These are phyloP conservation scores for Choloepus didactylus DNA, from an alignment of 2,797 vertebrate genomes.

Conservation along the genomic window DNA sequence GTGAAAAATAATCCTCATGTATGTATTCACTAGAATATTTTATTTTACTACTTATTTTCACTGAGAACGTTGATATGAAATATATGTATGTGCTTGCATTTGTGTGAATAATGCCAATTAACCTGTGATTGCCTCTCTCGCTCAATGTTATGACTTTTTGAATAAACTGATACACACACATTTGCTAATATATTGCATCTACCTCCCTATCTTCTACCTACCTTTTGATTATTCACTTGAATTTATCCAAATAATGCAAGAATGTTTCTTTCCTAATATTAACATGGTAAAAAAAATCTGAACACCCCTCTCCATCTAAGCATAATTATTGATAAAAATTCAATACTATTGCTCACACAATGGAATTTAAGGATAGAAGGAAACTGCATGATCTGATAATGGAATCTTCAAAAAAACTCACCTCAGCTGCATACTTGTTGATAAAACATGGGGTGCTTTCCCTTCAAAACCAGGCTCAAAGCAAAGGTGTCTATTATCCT, in stretches of 20 bases:
- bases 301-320: not conserved
- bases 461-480: not conserved
- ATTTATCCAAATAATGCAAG: not conserved
- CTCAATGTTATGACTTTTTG: not conserved
- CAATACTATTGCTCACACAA: not conserved
- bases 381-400: not conserved
- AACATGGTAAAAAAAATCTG: not conserved
- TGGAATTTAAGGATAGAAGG: not conserved
- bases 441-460: not conserved
- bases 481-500: not conserved
- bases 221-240: not conserved
- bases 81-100: not conserved
- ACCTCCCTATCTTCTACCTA: too few species aligned
- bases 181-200: too few species aligned
- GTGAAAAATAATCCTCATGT: not conserved
- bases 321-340: not conserved
- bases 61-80: not conserved
- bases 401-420: not conserved
- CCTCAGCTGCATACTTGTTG: not conserved
- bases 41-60: not conserved
- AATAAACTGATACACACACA: not conserved
- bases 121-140: not conserved
- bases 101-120: not conserved
- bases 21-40: not conserved
- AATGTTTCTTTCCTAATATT: not conserved